Evolutionary conservation across 2,113 vertebrate genomes (phyloP).

Genomic region (Chrysochloris asiatica): DNA sequence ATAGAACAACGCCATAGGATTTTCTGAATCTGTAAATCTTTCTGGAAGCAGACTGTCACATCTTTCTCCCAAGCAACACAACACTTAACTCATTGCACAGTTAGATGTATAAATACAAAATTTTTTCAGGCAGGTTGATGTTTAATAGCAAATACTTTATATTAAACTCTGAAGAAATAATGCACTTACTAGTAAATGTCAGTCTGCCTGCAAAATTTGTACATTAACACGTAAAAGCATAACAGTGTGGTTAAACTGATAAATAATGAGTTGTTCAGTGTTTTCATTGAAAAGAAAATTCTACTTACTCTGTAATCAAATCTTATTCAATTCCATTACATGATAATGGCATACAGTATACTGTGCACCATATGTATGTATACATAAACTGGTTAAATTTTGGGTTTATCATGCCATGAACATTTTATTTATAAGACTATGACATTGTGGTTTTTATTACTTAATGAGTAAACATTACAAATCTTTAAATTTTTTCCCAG

Average conservation of each 20-base stretch:
- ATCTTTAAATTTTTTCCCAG: constrained; percentile 79
- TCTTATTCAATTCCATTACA: background rate
- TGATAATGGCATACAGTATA: background rate
- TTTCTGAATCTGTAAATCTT: no score
- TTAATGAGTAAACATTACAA: constrained; percentile 13
- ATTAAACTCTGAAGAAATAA: background rate
- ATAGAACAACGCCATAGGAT: no score
- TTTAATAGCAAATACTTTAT: no score
- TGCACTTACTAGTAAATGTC: background rate
- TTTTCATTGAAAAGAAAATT: constrained; percentile 10
- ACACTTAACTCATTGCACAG: no score
- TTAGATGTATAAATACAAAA: no score
- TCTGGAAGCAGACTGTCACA: no score
- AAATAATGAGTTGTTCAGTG: background rate
- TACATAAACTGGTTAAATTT: constrained; percentile 22
- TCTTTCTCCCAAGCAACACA: no score
- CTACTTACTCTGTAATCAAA: no score
- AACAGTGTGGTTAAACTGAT: background rate
- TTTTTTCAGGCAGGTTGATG: no score
- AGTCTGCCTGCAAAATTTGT: background rate
- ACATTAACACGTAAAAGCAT: background rate
- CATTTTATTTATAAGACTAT: background rate
- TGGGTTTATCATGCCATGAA: background rate
- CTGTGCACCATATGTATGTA: background rate
- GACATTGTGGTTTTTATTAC: background rate